phyloP scores from a whole-genome alignment of 1,140 invertebrate genomes.

The Tetramorium simillimum region DNA sequence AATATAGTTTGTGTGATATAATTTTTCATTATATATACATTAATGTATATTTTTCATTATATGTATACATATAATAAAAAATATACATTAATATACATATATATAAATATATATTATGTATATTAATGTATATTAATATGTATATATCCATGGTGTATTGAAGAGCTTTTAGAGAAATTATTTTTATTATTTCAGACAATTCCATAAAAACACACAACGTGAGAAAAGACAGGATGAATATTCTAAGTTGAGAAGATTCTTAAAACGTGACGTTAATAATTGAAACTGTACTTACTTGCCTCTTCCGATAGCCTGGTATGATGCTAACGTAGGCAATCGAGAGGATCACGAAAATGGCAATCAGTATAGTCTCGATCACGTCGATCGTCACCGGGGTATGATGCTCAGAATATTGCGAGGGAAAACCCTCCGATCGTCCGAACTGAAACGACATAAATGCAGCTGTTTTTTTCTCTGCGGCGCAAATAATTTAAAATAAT shows the following conservation, averaged over 20 bases:
- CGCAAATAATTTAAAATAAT: conserved; percentile 5
- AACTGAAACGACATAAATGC: conserved; percentile 61
- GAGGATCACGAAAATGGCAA: conserved; percentile 85
- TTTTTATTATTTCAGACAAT: background rate
- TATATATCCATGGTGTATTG: too few species aligned
- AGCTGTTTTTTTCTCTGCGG: background rate
- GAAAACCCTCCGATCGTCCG: conserved; percentile 83
- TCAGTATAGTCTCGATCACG: conserved; percentile 85
- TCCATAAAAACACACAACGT: background rate
- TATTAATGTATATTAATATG: too few species aligned
- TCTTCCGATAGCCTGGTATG: conserved; percentile 83
- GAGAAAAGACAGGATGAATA: background rate
- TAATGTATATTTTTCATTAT: too few species aligned
- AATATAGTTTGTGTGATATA: too few species aligned
- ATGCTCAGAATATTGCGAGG: conserved; percentile 85
- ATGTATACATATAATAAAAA: too few species aligned
- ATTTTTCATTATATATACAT: too few species aligned
- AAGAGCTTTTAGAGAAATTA: background rate
- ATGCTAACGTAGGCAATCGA: conserved; percentile 84
- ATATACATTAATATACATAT: too few species aligned
- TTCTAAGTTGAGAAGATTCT: background rate
- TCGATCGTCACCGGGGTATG: conserved; percentile 86
- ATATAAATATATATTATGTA: too few species aligned
- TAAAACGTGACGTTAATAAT: background rate
- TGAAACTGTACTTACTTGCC: conserved; percentile 80